Conservation (phyloP, 2,113 vertebrate species). For the Callocephalon fimbriatum region DNA sequence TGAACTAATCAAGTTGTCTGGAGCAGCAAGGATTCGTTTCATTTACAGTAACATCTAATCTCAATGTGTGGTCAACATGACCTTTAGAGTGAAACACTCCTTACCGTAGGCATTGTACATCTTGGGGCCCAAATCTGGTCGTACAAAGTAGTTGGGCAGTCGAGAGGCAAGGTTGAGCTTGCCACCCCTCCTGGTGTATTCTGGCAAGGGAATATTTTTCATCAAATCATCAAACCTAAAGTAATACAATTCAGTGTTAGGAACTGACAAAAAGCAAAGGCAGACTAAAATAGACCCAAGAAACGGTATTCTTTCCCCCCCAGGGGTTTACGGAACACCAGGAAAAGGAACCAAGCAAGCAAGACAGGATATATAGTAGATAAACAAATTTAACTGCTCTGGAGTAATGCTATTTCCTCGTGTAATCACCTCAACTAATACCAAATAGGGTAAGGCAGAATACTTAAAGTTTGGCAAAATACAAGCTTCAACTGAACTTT, state of each 20-base stretch:
- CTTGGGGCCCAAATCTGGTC: constrained; percentile 83
- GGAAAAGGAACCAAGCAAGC: not conserved
- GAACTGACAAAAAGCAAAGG: not conserved
- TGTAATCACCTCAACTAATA: not conserved
- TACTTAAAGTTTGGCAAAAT: not conserved
- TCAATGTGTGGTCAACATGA: rapidly evolving
- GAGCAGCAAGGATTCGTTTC: not conserved
- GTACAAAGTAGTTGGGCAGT: constrained; percentile 82
- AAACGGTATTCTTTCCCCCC: not conserved
- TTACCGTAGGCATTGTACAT: constrained; percentile 87
- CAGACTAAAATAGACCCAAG: not conserved
- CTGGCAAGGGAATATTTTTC: constrained; percentile 83
- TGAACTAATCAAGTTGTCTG: not conserved
- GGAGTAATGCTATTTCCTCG: not conserved
- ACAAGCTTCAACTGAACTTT: not conserved
- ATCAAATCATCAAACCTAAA: constrained; percentile 83
- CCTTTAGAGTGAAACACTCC: not conserved
- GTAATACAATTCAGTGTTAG: not conserved
- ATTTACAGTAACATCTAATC: not conserved
- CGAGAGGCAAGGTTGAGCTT: constrained; percentile 83
- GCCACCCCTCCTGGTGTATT: constrained; percentile 82
- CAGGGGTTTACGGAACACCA: not conserved
- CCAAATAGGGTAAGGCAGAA: not conserved
- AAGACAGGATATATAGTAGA: not conserved
- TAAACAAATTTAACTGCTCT: not conserved